Evolutionary conservation across 2,113 vertebrate species (phyloP), one percentile per base, ranked within the genome.

Genomic region (Alethe diademata): DNA sequence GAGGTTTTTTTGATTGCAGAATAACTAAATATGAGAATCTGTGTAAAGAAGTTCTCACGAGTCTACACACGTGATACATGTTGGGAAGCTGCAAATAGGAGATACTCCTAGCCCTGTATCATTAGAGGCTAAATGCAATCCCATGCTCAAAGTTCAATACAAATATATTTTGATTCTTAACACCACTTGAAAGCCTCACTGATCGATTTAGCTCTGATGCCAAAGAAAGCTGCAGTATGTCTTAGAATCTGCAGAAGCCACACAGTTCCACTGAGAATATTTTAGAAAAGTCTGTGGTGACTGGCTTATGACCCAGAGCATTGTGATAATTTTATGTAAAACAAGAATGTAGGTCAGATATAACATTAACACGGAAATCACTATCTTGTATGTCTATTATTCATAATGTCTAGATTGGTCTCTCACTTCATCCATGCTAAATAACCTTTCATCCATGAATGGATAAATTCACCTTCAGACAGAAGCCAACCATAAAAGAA

Each of bases 391-490:
- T 76, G n/a, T 65, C 76, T 89, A 57, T 71, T 87, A 74, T 53
- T 95, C 65, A 82, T 81, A 90, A 80, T 2, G 3, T 75, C 53
- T 84, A 78, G 24, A 91, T 57, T 54, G 40, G 40, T 62, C 29
- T 88, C 33, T 84, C 61, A 75, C 53, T 86, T 84, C 43, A 82
- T 71, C 47, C 69, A 28, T 78, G 57, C 19, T 81, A 87, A 92
- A 42, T 51, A 95, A 75, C 48, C 31, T 89, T 89, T 88, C 38
- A 20, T 38, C 38, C 13, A 17, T 16, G 7, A 94, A 85, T 42
- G 29, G n/a, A 50, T 47, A 91, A 89, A 94, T 91, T 93, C 84
- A 92, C 70, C 89, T 89, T 82, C 45, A 85, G 58, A 50, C 11
- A 85, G 65, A 91, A 93, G 78, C 3, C 12, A 92, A 57, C 12